These are phyloP conservation scores for Alsophila aescularia DNA, from an alignment of 2,888 invertebrate genomes.

Conservation along the genomic window DNA sequence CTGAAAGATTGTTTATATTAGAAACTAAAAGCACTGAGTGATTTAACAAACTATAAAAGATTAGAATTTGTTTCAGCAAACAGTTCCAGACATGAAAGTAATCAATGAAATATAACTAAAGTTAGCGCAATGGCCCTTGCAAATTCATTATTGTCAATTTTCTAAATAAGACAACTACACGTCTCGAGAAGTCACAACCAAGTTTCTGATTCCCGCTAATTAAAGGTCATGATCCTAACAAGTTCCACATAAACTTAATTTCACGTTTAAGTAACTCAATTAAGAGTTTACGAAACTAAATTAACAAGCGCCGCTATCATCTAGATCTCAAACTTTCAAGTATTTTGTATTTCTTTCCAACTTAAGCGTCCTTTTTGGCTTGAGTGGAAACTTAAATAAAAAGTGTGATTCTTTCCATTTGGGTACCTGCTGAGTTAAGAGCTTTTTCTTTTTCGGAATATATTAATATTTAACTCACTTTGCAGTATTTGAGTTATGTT, in stretches of 20 bases:
- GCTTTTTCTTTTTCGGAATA: constrained; percentile 12
- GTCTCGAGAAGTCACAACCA: constrained; percentile 17
- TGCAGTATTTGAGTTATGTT: background rate
- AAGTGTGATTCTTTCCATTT: constrained; percentile 25
- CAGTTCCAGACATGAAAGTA: background rate
- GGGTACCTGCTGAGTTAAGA: constrained; percentile 21
- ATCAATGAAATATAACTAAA: constrained; percentile 25
- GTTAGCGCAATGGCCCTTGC: constrained; percentile 9
- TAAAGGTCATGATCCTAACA: constrained; percentile 36
- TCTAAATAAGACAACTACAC: constrained; percentile 19
- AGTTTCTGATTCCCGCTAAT: constrained; percentile 38
- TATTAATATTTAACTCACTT: constrained; percentile 11
- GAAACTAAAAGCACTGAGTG: background rate
- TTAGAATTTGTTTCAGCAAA: background rate
- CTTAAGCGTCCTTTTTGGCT: constrained; percentile 24
- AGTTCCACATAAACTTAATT: constrained; percentile 47
- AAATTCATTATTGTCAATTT: constrained; percentile 33
- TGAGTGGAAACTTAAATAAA: constrained; percentile 32
- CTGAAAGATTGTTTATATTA: no score
- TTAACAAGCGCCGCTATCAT: constrained; percentile 52
- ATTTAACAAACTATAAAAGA: background rate
- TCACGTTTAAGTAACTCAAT: constrained; percentile 53
- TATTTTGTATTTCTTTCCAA: constrained; percentile 41
- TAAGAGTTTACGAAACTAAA: constrained; percentile 49
- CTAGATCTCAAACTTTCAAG: constrained; percentile 39